Percentiles rank a stretch among this genome's conserved stretches.
phyloP scores from a whole-genome alignment of 2,888 invertebrate species.

The Galerucella pusilla region DNA sequence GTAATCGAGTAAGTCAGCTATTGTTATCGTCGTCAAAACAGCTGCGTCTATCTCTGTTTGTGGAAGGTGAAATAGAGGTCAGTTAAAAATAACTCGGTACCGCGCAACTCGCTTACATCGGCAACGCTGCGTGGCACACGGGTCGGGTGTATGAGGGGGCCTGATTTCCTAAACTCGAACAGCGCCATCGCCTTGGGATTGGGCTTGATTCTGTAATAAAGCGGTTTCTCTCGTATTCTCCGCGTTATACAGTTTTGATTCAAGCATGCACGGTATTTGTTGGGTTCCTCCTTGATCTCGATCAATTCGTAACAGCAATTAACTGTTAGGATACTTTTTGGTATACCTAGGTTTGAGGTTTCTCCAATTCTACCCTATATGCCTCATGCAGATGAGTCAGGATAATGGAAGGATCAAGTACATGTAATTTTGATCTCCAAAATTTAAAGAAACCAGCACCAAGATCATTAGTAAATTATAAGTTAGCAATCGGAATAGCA shows the following conservation, averaged over 20 bases:
- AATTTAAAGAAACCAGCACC: background rate
- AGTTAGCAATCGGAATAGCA: background rate
- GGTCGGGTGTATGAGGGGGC: conserved; percentile 19
- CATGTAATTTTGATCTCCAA: background rate
- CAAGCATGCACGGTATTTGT: conserved; percentile 35
- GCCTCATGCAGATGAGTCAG: background rate
- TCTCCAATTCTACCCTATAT: background rate
- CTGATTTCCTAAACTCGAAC: conserved; percentile 20
- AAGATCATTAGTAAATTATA: background rate
- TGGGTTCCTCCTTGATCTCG: conserved; percentile 39
- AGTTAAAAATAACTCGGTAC: conserved; percentile 41
- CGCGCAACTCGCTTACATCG: conserved; percentile 38
- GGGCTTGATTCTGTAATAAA: conserved; percentile 21
- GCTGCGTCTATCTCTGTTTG: conserved; percentile 33
- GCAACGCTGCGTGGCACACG: conserved; percentile 39
- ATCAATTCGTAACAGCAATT: conserved; percentile 33
- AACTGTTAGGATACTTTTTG: conserved; percentile 2
- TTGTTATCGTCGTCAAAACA: conserved; percentile 38
- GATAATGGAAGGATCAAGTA: background rate
- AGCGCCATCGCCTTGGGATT: conserved; percentile 18
- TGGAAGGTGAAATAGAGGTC: conserved; percentile 43
- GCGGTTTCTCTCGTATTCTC: conserved; percentile 30
- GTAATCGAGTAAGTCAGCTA: conserved; percentile 19
- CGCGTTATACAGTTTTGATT: conserved; percentile 30
- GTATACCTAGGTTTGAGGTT: background rate